phyloP scores from a whole-genome alignment of 2,113 vertebrate species.

The Podarcis cretensis region DNA sequence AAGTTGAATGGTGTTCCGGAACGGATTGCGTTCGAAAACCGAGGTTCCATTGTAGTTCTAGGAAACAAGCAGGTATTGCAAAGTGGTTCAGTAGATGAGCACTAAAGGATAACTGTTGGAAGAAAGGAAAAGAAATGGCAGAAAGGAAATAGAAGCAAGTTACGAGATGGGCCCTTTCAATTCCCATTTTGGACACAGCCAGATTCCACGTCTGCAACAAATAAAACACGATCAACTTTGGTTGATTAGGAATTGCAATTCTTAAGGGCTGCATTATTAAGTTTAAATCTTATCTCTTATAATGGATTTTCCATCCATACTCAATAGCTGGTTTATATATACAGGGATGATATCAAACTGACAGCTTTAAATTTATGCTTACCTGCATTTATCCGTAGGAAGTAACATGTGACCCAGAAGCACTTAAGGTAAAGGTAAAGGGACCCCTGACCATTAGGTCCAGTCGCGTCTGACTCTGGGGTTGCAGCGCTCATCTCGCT shows the following conservation, averaged over 20 bases:
- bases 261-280: not conserved
- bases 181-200: slow-evolving; percentile 6
- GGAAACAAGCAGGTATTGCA: slow-evolving; percentile 17
- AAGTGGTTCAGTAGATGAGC: not conserved
- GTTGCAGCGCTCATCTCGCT: too few species aligned
- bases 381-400: not conserved
- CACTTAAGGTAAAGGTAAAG: too few species aligned
- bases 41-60: not conserved
- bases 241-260: not conserved
- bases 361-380: not conserved
- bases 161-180: not conserved
- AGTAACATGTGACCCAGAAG: not conserved
- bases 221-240: not conserved
- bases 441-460: too few species aligned
- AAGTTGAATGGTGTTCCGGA: too few species aligned
- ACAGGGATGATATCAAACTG: not conserved
- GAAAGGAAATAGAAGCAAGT: not conserved
- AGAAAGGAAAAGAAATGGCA: slow-evolving; percentile 16
- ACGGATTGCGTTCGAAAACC: too few species aligned
- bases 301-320: not conserved
- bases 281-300: not conserved
- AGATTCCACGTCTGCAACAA: slow-evolving; percentile 2
- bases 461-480: too few species aligned
- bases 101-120: not conserved
- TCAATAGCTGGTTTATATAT: not conserved